These are phyloP conservation scores for Craterocephalus amniculus DNA, from an alignment of 2,797 vertebrate species.

Conservation along the genomic window DNA sequence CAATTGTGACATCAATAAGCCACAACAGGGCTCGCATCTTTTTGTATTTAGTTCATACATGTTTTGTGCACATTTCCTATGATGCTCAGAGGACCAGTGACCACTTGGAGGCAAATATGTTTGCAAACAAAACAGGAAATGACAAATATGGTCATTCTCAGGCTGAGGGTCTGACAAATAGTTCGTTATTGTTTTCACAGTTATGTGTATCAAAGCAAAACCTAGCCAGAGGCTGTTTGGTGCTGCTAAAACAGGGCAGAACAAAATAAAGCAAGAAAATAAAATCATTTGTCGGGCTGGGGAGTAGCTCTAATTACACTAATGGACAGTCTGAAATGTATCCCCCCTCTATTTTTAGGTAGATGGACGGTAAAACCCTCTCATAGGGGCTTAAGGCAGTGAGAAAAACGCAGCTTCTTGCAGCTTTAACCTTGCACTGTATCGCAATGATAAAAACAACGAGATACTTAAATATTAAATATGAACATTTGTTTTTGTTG, in stretches of 20 bases:
- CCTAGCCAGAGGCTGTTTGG: neutral
- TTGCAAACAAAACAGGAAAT: neutral
- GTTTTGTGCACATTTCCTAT: neutral
- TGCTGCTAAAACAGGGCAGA: slow-evolving; percentile 22
- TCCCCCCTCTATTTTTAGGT: slow-evolving; percentile 44
- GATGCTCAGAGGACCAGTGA: neutral
- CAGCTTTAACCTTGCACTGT: neutral
- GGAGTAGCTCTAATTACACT: slow-evolving; percentile 57
- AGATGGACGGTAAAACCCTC: slow-evolving; percentile 22
- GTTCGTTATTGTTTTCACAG: neutral
- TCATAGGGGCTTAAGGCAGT: neutral
- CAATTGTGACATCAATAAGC: neutral
- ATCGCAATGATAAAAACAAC: neutral
- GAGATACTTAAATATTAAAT: neutral
- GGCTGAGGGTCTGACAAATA: slow-evolving; percentile 2
- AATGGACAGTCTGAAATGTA: slow-evolving; percentile 50
- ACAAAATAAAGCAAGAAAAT: slow-evolving; percentile 21
- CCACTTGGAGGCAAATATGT: slow-evolving; percentile 4
- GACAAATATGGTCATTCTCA: neutral
- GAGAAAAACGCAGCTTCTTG: neutral
- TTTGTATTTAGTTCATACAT: neutral
- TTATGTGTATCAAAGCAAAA: neutral
- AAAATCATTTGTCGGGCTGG: slow-evolving; percentile 8
- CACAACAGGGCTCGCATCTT: neutral
- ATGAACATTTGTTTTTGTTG: no score